Percentiles rank a stretch among this genome's conserved stretches.
phyloP scores from a whole-genome alignment of 2,113 vertebrate species.

The Piliocolobus tephrosceles region DNA sequence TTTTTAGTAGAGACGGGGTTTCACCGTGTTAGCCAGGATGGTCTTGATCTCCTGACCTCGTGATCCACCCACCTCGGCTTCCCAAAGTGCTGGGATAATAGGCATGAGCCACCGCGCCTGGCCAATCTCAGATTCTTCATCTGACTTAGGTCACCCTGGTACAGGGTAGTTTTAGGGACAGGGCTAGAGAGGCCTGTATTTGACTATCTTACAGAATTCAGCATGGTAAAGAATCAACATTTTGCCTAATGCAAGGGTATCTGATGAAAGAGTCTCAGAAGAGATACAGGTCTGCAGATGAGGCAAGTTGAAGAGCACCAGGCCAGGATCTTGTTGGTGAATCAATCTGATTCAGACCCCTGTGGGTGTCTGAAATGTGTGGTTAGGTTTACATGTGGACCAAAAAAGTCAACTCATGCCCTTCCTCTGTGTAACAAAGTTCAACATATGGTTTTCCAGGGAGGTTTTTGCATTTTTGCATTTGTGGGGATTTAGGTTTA shows the following conservation, averaged over 20 bases:
- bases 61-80: too few species aligned
- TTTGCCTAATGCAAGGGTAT: not conserved
- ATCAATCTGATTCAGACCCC: not conserved
- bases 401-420: accelerated
- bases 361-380: too few species aligned
- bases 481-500: not conserved
- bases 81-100: too few species aligned
- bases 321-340: accelerated
- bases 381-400: too few species aligned
- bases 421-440: not conserved
- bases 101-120: too few species aligned
- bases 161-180: accelerated
- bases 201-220: not conserved
- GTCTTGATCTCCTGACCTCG: too few species aligned
- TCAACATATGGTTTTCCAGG: not conserved
- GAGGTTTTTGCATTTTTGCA: not conserved
- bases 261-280: not conserved
- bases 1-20: too few species aligned
- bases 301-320: too few species aligned
- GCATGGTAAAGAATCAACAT: not conserved
- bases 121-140: too few species aligned
- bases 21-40: too few species aligned
- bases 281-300: not conserved
- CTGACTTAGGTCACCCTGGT: not conserved
- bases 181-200: not conserved